These are phyloP conservation scores for Rotaria macrura DNA, from an alignment of 2,888 invertebrate species.

Conservation along the genomic window DNA sequence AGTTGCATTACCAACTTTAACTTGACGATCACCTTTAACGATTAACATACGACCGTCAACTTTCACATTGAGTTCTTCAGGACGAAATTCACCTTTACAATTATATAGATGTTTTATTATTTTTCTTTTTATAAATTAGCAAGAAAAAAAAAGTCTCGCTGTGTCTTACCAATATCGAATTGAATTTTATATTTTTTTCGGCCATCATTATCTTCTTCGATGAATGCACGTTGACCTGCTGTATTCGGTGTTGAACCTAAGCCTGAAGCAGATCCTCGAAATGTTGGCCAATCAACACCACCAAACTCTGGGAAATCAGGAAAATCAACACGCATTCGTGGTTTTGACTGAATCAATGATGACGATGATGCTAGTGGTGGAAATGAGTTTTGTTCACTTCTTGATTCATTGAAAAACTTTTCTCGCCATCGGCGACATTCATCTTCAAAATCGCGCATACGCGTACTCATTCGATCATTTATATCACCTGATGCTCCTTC, in stretches of 20 bases:
- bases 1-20: conserved; percentile 25
- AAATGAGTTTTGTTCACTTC: neutral
- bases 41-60: conserved; percentile 25
- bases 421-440: conserved; percentile 33
- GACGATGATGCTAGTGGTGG: conserved; percentile 26
- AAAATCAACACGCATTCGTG: conserved; percentile 30
- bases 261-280: neutral
- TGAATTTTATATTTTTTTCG: conserved; percentile 32
- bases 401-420: conserved; percentile 25
- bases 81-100: conserved; percentile 25
- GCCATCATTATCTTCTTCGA: conserved; percentile 33
- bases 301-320: conserved; percentile 33
- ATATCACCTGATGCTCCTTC: conserved; percentile 21
- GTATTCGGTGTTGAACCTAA: neutral
- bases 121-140: neutral
- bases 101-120: neutral
- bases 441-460: conserved; percentile 34
- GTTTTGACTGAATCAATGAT: neutral
- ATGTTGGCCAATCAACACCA: conserved; percentile 15
- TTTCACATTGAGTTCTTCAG: conserved; percentile 30
- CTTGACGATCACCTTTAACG: conserved; percentile 31
- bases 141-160: no score
- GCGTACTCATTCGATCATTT: conserved; percentile 22
- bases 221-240: conserved; percentile 20
- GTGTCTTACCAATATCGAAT: conserved; percentile 26